These are phyloP conservation scores for Diachasmimorpha longicaudata DNA, from an alignment of 1,140 invertebrate species.

Conservation along the genomic window DNA sequence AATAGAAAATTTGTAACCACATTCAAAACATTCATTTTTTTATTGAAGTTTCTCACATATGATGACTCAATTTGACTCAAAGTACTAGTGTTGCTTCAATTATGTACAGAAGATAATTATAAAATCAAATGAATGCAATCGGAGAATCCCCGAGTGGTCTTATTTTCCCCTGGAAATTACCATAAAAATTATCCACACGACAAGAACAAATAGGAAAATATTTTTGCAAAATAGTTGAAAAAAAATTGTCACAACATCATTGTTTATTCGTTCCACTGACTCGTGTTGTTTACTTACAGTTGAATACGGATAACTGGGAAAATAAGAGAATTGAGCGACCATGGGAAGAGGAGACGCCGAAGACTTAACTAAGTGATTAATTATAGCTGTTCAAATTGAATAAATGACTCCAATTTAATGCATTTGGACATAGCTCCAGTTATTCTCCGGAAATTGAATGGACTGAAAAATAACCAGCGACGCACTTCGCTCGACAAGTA, in stretches of 20 bases:
- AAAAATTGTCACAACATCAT: constrained; percentile 6
- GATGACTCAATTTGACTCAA: too few species aligned
- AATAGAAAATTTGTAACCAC: too few species aligned
- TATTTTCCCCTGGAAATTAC: too few species aligned
- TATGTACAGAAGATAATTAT: too few species aligned
- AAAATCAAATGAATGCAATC: too few species aligned
- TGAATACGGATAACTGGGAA: constrained; percentile 82
- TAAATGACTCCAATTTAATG: background rate
- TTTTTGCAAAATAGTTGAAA: background rate
- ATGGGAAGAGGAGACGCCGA: constrained; percentile 69
- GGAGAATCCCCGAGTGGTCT: too few species aligned
- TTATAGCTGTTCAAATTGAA: background rate
- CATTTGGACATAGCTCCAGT: background rate
- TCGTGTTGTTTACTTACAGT: constrained; percentile 38
- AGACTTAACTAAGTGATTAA: background rate
- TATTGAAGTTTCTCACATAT: too few species aligned
- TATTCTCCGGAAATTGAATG: background rate
- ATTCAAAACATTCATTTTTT: too few species aligned
- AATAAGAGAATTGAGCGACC: constrained; percentile 80
- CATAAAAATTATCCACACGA: too few species aligned
- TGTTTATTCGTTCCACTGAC: background rate
- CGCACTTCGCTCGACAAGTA: background rate
- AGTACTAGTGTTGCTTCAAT: too few species aligned
- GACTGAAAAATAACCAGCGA: background rate
- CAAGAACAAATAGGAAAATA: background rate